These are phyloP conservation scores for Dione vanillae DNA, from an alignment of 2,888 invertebrate species.

Conservation along the genomic window DNA sequence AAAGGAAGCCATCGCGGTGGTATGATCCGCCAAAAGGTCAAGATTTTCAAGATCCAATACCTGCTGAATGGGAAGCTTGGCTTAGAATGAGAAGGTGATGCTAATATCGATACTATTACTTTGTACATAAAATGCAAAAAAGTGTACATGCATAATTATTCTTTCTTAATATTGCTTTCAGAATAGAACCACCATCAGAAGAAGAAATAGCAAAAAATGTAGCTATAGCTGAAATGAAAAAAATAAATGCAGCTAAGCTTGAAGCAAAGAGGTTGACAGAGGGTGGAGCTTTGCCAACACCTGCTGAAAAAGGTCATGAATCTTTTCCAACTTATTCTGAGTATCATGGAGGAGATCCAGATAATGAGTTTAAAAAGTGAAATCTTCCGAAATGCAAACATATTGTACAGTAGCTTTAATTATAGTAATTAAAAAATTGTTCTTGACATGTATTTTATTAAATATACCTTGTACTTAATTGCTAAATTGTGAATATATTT, in stretches of 20 bases:
- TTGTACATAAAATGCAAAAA: neutral
- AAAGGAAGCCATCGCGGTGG: constrained; percentile 87
- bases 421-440: constrained; percentile 5
- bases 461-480: neutral
- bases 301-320: constrained; percentile 60
- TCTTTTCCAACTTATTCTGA: constrained; percentile 86
- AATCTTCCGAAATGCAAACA: neutral
- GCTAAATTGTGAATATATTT: too few species aligned
- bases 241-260: constrained; percentile 89
- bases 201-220: constrained; percentile 89
- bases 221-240: constrained; percentile 88
- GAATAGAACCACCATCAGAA: constrained; percentile 87
- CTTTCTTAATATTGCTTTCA: constrained; percentile 48
- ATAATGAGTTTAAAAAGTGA: constrained; percentile 52
- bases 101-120: neutral
- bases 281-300: constrained; percentile 64
- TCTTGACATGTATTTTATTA: neutral
- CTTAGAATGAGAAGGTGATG: constrained; percentile 86
- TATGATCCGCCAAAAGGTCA: constrained; percentile 87
- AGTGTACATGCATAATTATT: constrained; percentile 8
- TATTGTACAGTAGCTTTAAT: constrained; percentile 7
- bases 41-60: constrained; percentile 89
- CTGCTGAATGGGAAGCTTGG: constrained; percentile 96
- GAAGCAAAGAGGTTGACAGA: constrained; percentile 84
- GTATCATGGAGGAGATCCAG: constrained; percentile 79